Evolutionary conservation across 2,888 invertebrate genomes (phyloP), one percentile per base, ranked within the genome.

Genomic region (Hesperia comma): DNA sequence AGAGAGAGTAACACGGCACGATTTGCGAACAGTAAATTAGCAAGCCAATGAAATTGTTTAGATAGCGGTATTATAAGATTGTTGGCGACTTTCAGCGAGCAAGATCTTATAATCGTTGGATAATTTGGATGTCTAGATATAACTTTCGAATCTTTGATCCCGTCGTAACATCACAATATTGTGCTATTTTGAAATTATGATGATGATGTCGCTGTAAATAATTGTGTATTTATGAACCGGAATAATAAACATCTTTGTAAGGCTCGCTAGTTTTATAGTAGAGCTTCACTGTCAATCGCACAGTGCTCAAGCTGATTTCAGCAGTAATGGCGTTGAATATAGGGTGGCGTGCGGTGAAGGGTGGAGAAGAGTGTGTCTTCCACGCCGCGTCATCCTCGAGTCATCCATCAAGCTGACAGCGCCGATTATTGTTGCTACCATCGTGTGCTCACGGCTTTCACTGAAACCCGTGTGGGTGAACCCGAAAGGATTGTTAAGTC

Each of bases 331-430:
- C 63, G 67, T 63, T 76, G 78, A 80, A 79, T 75, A 74, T 46
- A 68, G 68, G 61, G 67, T 69, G 66, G 55, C 60, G 51, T 51
- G 63, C 57, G 37, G 37, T 37, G 2, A 63, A 68, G 66, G 71
- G 69, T 71, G 63, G 69, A 64, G 68, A 79, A 76, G 78, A 46
- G 37, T 37, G 5, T 77, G 77, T 79, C 74, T 75, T 79, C 81
- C 75, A 74, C 75, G 87, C 86, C 75, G 74, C 82, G 88, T 92
- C 90, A 92, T 83, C 78, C 77, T 73, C 70, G 70, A 72, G 73
- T 75, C 83, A 90, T 92, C 88, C 79, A 91, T 92, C 92, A 91
- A 75, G 68, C 79, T 84, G 90, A 86, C 90, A 86, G 80, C 83
- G 69, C 71, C 82, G 84, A 86, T 86, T 88, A 87, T 86, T 85